Percentiles rank a stretch among this genome's conserved stretches.
These are phyloP conservation scores for Scaptomyza graminum DNA, from an alignment of 1,140 invertebrate species.

Conservation along the genomic window DNA sequence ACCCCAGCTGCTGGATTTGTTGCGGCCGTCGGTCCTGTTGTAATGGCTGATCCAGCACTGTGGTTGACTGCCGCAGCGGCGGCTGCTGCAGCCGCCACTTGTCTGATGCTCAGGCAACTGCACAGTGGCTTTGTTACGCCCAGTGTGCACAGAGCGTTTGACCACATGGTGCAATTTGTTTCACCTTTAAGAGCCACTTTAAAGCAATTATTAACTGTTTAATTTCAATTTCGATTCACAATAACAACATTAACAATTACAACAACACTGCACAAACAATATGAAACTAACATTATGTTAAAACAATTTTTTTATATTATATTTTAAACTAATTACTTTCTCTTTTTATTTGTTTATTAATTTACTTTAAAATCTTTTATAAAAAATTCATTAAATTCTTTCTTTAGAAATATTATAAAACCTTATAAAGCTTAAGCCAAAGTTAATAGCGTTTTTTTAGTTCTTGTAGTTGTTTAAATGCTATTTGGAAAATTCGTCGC, in stretches of 20 bases:
- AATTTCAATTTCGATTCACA: conserved; percentile 11
- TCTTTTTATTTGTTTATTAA: neutral
- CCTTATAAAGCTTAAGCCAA: conserved; percentile 51
- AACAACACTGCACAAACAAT: conserved; percentile 23
- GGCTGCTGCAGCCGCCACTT: conserved; percentile 81
- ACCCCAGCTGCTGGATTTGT: conserved; percentile 48
- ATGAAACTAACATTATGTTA: conserved; percentile 18
- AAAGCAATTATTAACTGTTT: conserved; percentile 34
- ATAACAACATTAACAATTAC: conserved; percentile 27
- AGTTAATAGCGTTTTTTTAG: conserved; percentile 61
- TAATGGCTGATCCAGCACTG: conserved; percentile 60
- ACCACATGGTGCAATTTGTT: conserved; percentile 78
- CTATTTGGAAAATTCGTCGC: conserved; percentile 66
- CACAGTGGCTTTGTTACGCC: conserved; percentile 84
- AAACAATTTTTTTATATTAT: neutral
- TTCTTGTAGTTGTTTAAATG: conserved; percentile 59
- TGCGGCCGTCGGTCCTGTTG: conserved; percentile 68
- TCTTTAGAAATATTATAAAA: conserved; percentile 26
- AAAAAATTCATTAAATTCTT: conserved; percentile 46
- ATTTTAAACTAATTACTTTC: neutral
- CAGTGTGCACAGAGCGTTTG: conserved; percentile 83
- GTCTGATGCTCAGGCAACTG: conserved; percentile 83
- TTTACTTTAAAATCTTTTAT: conserved; percentile 60
- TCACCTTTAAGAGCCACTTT: conserved; percentile 79
- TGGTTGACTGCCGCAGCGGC: conserved; percentile 71